Evolutionary conservation across 2,888 invertebrate species (phyloP), one percentile per base, ranked within the genome.

Genomic region (Ptilodon capucinus): DNA sequence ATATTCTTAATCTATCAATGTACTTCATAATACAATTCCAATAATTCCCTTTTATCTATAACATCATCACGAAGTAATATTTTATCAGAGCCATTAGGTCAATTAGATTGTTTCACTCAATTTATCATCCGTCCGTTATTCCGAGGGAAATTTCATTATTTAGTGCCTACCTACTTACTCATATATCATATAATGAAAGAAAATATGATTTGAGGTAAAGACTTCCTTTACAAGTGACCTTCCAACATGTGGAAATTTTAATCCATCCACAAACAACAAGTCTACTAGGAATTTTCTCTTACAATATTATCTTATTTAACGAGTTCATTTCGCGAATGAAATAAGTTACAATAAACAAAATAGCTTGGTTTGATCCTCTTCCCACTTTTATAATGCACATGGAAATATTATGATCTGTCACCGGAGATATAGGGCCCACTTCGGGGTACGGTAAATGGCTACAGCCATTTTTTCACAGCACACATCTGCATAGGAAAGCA

Each of bases 401-500:
- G 35, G 32, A 28, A 14, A 14, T 17, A 17, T 17, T 35, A 35
- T 9, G 9, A 17, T 35, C 6, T 35, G 9, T 4, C 35, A 14
- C 42, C 23, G 8, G n/a, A 34, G 43, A 46, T 51, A 56, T 51
- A 48, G 25, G 25, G 41, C 25, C 18, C 18, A 16, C 18, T 38
- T 6, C 32, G 40, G 9, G n/a, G 25, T 17, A 11, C n/a, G 16
- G 16, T 17, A 18, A 6, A 42, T 41, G 5, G 23, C 14, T 21
- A 30, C 6, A 7, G 7, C 28, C 5, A 7, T 42, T 42, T 44
- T 42, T 36, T 35, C 14, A 32, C 8, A 42, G 35, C 42, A 45
- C 51, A 53, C 47, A 54, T 61, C 54, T 62, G 56, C 47, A 51
- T 63, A 68, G 45, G 57, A 60, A 59, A 56, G 45, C 43, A 50